Evolutionary conservation across 2,797 vertebrate genomes (phyloP).

Genomic region (Meda fulgida): DNA sequence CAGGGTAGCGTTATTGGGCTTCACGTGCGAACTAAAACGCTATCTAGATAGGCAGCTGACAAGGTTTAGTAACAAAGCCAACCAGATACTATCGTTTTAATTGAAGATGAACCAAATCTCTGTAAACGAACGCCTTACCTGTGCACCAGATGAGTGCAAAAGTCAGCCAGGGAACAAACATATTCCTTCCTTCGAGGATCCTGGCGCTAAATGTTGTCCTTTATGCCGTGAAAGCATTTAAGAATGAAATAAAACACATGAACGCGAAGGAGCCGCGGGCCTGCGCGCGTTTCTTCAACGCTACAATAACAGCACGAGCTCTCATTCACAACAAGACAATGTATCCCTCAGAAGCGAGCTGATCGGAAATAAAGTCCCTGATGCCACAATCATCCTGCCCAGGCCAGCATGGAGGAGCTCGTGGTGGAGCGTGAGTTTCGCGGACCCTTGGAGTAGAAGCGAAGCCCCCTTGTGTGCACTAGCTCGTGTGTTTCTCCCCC

Average conservation of each 20-base stretch:
- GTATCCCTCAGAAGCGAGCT: background rate
- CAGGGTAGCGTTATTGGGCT: background rate
- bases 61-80: background rate
- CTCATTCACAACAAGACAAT: conserved; percentile 59
- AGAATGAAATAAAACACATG: conserved; percentile 68
- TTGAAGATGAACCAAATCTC: background rate
- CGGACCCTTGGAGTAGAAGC: conserved; percentile 1
- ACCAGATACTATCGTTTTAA: conserved; percentile 3
- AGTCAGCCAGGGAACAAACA: conserved; percentile 94
- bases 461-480: background rate
- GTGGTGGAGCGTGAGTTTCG: background rate
- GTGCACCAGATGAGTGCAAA: conserved; percentile 95
- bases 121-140: conserved; percentile 77
- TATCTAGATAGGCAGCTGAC: background rate
- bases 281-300: conserved; percentile 65
- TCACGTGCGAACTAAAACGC: conserved; percentile 1
- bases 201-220: conserved; percentile 63
- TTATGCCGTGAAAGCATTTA: conserved; percentile 73
- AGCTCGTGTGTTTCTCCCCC: background rate
- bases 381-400: conserved; percentile 12
- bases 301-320: conserved; percentile 65
- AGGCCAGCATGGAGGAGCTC: background rate
- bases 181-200: conserved; percentile 82
- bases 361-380: conserved; percentile 5
- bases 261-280: conserved; percentile 66